Evolutionary conservation across 2,888 invertebrate species (phyloP).

Genomic region (Petrolisthes manimaculis): DNA sequence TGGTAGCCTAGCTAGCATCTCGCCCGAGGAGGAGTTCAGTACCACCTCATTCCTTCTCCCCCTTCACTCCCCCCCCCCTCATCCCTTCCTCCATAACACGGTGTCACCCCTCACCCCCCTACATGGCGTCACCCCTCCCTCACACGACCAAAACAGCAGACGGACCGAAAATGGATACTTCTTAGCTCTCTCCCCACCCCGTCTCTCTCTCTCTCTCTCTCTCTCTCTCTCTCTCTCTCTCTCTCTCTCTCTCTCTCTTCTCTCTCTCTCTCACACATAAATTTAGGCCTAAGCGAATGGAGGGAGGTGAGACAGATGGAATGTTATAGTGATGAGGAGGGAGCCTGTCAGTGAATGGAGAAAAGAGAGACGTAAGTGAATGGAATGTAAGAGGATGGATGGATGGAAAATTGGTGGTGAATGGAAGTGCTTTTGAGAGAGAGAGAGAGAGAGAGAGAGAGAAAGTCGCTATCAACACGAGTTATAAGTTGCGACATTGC

Average conservation of each 20-base stretch:
- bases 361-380: too few relatives aligned
- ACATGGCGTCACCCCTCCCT: neutral
- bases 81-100: neutral
- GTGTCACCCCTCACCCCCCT: neutral
- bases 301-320: too few relatives aligned
- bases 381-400: too few relatives aligned
- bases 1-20: neutral
- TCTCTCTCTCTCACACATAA: neutral
- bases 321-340: too few relatives aligned
- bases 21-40: neutral
- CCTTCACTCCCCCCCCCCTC: neutral
- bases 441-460: neutral
- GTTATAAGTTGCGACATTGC: neutral
- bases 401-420: too few relatives aligned
- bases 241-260: slow-evolving; percentile 18
- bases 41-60: neutral
- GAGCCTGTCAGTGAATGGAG: too few relatives aligned
- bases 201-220: slow-evolving; percentile 11
- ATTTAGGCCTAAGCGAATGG: too few relatives aligned
- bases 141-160: slow-evolving; percentile 3
- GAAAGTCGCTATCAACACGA: neutral
- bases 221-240: slow-evolving; percentile 32
- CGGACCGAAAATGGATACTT: neutral
- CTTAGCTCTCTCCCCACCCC: too few relatives aligned
- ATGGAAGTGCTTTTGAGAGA: neutral